Evolutionary conservation across 2,113 vertebrate genomes (phyloP).

Genomic region (Peromyscus maniculatus): DNA sequence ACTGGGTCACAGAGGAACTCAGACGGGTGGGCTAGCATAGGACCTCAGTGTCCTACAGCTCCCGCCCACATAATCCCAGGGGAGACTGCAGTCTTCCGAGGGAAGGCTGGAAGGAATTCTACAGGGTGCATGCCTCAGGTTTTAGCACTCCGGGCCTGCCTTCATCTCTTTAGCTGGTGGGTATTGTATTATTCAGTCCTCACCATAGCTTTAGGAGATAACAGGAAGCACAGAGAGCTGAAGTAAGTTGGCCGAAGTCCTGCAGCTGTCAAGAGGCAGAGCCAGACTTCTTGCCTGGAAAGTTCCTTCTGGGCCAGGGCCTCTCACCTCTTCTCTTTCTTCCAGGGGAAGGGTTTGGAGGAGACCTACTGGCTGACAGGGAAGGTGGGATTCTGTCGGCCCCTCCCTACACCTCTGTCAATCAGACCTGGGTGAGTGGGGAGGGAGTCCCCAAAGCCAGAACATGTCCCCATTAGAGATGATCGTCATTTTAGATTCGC

Average conservation of each 20-base stretch:
- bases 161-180: neutral
- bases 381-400: constrained; percentile 91
- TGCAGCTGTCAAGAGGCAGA: neutral
- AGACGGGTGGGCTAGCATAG: no score
- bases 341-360: constrained; percentile 95
- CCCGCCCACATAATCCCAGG: neutral
- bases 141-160: neutral
- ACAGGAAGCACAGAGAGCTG: neutral
- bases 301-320: neutral
- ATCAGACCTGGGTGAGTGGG: constrained; percentile 93
- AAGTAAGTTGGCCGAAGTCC: neutral
- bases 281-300: neutral
- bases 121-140: neutral
- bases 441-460: neutral
- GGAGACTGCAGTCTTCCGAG: neutral
- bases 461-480: neutral
- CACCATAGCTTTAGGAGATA: neutral
- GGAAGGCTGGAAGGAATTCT: neutral
- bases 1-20: neutral
- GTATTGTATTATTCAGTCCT: neutral
- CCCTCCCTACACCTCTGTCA: constrained; percentile 92
- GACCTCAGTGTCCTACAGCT: neutral
- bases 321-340: neutral
- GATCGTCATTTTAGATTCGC: constrained; percentile 32
- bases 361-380: constrained; percentile 96